These are phyloP conservation scores for Labia minor DNA, from an alignment of 2,888 invertebrate species.

Conservation along the genomic window DNA sequence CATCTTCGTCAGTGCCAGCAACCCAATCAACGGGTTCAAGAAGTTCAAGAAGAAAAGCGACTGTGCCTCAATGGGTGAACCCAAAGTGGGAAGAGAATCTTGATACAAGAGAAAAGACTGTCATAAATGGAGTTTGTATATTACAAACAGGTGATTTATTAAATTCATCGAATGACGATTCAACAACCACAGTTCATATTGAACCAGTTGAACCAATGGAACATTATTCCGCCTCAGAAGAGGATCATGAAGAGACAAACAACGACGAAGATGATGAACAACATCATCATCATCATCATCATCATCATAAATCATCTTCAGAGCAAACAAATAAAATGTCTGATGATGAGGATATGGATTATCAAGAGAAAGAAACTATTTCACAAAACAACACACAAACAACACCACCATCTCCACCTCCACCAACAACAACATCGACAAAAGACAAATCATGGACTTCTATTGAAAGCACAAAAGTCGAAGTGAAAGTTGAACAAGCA, in stretches of 20 bases:
- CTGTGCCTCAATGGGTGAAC: conserved; percentile 95
- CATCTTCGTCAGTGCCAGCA: conserved; percentile 26
- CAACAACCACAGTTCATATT: background rate
- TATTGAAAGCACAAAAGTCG: background rate
- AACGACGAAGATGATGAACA: background rate
- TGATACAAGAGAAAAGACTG: conserved; percentile 34
- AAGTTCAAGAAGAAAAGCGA: conserved; percentile 77
- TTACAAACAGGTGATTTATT: conserved; percentile 67
- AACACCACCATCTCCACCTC: too few species aligned
- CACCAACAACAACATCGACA: too few species aligned
- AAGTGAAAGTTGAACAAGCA: background rate
- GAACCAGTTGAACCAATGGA: background rate
- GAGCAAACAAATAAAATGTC: background rate
- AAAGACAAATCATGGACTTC: conserved; percentile 13
- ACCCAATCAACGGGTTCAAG: conserved; percentile 34
- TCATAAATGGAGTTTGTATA: conserved; percentile 87
- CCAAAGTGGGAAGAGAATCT: conserved; percentile 66
- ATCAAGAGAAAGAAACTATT: background rate
- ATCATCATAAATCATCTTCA: background rate
- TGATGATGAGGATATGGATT: background rate
- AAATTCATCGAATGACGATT: conserved; percentile 32
- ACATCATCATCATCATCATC: background rate
- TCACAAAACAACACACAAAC: background rate
- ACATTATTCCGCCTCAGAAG: background rate
- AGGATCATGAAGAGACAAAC: background rate